Evolutionary conservation across 2,888 invertebrate species (phyloP).

Genomic region (Acanthosepion lycidas): DNA sequence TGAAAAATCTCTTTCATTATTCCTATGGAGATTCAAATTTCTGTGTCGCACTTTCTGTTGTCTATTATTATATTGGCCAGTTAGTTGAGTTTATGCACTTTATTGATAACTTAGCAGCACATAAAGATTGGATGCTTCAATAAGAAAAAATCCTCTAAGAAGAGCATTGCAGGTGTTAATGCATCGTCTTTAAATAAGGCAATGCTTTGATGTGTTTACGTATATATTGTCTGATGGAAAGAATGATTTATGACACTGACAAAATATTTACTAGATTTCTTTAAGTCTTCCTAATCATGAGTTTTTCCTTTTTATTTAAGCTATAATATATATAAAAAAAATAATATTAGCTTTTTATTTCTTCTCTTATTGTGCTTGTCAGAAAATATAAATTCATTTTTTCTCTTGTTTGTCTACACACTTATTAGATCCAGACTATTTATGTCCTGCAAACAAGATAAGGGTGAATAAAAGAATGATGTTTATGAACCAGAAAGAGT

Average conservation of each 20-base stretch:
- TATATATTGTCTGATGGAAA: neutral
- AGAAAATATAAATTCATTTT: too few relatives aligned
- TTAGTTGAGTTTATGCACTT: neutral
- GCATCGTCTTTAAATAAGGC: too few relatives aligned
- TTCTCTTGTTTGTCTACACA: neutral
- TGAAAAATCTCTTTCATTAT: too few relatives aligned
- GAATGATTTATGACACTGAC: neutral
- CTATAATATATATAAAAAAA: too few relatives aligned
- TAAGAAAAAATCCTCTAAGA: neutral
- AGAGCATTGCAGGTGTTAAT: too few relatives aligned
- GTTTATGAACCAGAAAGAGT: too few relatives aligned
- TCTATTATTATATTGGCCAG: too few relatives aligned
- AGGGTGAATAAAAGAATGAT: neutral
- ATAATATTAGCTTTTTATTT: too few relatives aligned
- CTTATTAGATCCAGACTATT: conserved; percentile 16
- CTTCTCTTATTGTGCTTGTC: too few relatives aligned
- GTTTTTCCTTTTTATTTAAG: neutral
- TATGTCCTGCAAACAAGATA: neutral
- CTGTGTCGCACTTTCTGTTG: too few relatives aligned
- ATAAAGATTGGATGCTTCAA: neutral
- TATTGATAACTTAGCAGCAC: neutral
- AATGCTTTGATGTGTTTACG: neutral
- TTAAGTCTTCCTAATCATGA: neutral
- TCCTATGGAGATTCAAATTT: too few relatives aligned
- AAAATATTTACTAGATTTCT: neutral